A percentile compares a stretch with the other conserved stretches of the same genome.
Evolutionary conservation across 2,113 vertebrate species (phyloP).

Genomic region (Hydrochoerus hydrochaeris): DNA sequence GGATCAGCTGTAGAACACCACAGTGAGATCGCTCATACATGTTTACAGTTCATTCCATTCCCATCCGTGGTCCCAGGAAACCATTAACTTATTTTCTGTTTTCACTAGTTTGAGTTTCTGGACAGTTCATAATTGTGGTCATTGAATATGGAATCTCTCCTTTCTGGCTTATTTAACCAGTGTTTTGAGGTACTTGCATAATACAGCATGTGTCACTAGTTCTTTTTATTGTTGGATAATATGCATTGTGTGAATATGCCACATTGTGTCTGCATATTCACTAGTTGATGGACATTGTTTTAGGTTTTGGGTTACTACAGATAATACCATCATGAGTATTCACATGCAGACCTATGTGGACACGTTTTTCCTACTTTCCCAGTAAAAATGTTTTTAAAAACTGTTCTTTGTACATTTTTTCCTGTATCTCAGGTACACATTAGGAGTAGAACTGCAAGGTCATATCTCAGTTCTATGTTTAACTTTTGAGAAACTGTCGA

Average conservation of each 20-base stretch:
- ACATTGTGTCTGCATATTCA: background rate
- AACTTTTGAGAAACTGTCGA: background rate
- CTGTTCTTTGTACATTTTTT: background rate
- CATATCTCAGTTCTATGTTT: constrained; percentile 9
- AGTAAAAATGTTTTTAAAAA: background rate
- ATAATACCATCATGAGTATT: background rate
- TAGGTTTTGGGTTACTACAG: background rate
- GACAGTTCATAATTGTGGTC: background rate
- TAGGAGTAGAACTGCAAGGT: background rate
- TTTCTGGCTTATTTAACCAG: background rate
- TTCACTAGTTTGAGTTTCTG: constrained; percentile 45
- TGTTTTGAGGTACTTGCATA: background rate
- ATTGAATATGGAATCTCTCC: background rate
- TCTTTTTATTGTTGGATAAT: constrained; percentile 41
- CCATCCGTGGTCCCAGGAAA: background rate
- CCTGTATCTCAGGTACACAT: background rate
- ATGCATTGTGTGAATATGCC: background rate
- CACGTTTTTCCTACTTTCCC: background rate
- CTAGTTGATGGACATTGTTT: constrained; percentile 17
- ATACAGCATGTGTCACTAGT: background rate
- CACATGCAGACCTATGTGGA: background rate
- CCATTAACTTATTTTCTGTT: constrained; percentile 12
- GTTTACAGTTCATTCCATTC: constrained; percentile 31
- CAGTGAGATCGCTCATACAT: background rate
- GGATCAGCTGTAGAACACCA: background rate